Conservation (phyloP, 2,888 invertebrate species). For the Xanthia icteritia region DNA sequence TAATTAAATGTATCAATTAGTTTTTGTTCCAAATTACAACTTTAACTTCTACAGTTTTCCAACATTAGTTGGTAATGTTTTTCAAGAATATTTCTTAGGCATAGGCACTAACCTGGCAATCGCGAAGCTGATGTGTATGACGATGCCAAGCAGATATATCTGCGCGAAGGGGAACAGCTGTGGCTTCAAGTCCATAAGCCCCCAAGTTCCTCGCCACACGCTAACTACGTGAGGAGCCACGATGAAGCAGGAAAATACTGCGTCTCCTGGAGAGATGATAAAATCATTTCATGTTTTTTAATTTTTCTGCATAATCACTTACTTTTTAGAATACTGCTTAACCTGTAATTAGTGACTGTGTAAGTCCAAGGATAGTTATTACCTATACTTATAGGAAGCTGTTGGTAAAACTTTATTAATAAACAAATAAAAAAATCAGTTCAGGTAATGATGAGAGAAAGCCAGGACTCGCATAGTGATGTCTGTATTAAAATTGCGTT, state of each 20-base stretch:
- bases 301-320: neutral
- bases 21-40: no score
- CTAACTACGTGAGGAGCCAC: conserved; percentile 95
- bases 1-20: no score
- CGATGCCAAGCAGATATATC: conserved; percentile 87
- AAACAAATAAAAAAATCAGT: neutral
- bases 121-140: conserved; percentile 90
- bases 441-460: neutral
- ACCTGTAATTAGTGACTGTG: neutral
- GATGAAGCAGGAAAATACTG: conserved; percentile 78
- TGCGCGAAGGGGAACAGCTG: conserved; percentile 90
- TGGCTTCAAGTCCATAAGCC: conserved; percentile 93
- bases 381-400: neutral
- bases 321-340: neutral
- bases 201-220: conserved; percentile 96
- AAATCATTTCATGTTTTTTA: neutral
- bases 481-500: neutral
- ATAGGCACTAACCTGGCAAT: conserved; percentile 82
- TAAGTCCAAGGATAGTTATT: no score
- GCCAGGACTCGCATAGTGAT: neutral
- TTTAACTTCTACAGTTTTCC: neutral
- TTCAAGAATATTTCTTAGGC: neutral
- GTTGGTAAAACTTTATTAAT: neutral
- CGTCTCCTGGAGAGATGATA: conserved; percentile 75
- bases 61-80: neutral